Conservation (phyloP, 2,113 vertebrate species). For the Cottus gobio region DNA sequence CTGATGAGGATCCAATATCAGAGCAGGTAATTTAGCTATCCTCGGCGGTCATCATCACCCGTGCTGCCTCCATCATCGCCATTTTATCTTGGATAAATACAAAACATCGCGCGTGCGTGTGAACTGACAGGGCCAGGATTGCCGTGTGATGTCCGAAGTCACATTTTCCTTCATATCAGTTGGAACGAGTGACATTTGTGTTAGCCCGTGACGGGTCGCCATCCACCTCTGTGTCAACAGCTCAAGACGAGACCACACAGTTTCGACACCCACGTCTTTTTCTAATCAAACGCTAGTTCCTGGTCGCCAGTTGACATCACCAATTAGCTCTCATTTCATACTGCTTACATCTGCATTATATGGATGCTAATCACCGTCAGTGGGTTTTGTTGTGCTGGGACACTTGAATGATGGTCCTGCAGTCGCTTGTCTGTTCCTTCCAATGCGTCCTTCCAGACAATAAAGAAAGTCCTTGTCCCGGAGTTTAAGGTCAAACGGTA, state of each 20-base stretch:
- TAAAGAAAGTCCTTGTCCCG: constrained; percentile 81
- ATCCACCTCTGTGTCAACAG: constrained; percentile 47
- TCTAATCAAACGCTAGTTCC: constrained; percentile 23
- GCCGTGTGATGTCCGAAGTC: constrained; percentile 35
- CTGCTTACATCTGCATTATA: background rate
- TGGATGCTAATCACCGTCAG: constrained; percentile 31
- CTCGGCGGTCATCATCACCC: constrained; percentile 60
- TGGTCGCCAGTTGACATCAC: constrained; percentile 9
- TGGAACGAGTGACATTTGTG: constrained; percentile 71
- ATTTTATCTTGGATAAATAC: constrained; percentile 73
- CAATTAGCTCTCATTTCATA: constrained; percentile 29
- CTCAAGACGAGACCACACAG: constrained; percentile 3
- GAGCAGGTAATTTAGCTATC: constrained; percentile 77
- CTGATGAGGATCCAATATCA: constrained; percentile 77
- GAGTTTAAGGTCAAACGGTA: constrained; percentile 83
- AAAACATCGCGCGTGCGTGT: constrained; percentile 41
- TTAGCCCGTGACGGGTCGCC: constrained; percentile 56
- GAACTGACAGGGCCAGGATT: constrained; percentile 62
- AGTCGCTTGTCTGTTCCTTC: constrained; percentile 31
- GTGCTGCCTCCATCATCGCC: constrained; percentile 40
- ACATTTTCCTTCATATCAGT: constrained; percentile 24
- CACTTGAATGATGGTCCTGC: constrained; percentile 37
- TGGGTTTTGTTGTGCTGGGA: constrained; percentile 41
- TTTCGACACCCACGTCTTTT: constrained; percentile 41
- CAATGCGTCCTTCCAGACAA: constrained; percentile 57